Base-by-base conservation (phyloP, 1,140 invertebrate species). In the Tribolium madens region DNA sequence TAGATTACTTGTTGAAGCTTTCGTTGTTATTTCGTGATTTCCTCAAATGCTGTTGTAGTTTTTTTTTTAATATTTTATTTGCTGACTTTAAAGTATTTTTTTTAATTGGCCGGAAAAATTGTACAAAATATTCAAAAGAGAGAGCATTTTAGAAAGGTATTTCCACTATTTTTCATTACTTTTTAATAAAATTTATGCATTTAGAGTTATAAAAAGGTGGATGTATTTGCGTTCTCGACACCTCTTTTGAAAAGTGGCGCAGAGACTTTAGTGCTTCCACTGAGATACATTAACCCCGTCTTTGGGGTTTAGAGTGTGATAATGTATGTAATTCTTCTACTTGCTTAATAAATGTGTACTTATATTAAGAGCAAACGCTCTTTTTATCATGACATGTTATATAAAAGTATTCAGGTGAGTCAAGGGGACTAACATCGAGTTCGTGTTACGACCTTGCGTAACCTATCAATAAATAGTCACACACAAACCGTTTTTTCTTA, bases 381-480 rank as follows among this genome's bases (percentile, higher is more conserved):
- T 10, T 42, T 42, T 42, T 42, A 42, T 42, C 36, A 42, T 42
- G 36, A 26, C 21, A 26, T 26, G 21, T 26, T 42, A 42, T 21
- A 7, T 36, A 36, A 36, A 31, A 42, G 36, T 42, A 42, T 42
- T 42, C 9, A 42, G 36, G n/a, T 42, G 36, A 42, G 36, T 10
- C 21, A 26, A 26, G 21, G 21, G 21, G n/a, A n/a, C 21, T 26
- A n/a, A n/a, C n/a, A n/a, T n/a, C n/a, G n/a, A n/a, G n/a, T n/a
- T n/a, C n/a, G n/a, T n/a, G n/a, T n/a, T n/a, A n/a, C 0, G 1
- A 3, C 21, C 21, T 3, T 26, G 21, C 21, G 21, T 7, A 42
- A 42, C 36, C 36, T 12, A n/a, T 13, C 26, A 57, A 33, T 64
- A 64, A 64, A 64, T 33, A 64, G 52, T 57, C 52, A 57, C 52